These are phyloP conservation scores for Muscicapa comitata DNA, from an alignment of 2,797 vertebrate genomes.

Conservation along the genomic window DNA sequence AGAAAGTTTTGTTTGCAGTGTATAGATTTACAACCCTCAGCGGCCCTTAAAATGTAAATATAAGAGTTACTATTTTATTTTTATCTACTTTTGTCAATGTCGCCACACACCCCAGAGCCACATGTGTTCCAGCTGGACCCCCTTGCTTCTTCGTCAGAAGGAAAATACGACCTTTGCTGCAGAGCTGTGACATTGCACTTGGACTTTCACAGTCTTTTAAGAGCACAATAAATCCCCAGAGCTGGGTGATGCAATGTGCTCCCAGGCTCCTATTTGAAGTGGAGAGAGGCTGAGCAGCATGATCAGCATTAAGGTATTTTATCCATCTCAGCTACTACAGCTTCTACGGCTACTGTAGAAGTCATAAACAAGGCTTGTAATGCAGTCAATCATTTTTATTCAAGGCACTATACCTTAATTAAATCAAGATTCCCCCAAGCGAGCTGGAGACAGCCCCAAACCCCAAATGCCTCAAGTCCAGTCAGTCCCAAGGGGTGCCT, in stretches of 20 bases:
- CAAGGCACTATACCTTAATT: background rate
- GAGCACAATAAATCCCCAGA: background rate
- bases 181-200: background rate
- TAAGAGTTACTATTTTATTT: background rate
- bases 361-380: background rate
- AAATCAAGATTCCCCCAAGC: background rate
- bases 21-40: background rate
- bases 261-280: background rate
- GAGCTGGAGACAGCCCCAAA: background rate
- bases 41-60: background rate
- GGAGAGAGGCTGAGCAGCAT: background rate
- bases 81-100: background rate
- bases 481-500: background rate
- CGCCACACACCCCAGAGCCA: background rate
- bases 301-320: background rate
- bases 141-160: background rate
- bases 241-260: background rate
- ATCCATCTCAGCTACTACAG: background rate
- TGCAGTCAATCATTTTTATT: background rate
- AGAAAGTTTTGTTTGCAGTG: background rate
- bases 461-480: background rate
- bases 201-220: background rate
- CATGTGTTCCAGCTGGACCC: background rate
- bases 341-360: background rate
- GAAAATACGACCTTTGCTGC: background rate